Percentiles rank a stretch among this genome's conserved stretches.
These are phyloP conservation scores for Frankliniella fusca DNA, from an alignment of 2,888 invertebrate genomes.

Conservation along the genomic window DNA sequence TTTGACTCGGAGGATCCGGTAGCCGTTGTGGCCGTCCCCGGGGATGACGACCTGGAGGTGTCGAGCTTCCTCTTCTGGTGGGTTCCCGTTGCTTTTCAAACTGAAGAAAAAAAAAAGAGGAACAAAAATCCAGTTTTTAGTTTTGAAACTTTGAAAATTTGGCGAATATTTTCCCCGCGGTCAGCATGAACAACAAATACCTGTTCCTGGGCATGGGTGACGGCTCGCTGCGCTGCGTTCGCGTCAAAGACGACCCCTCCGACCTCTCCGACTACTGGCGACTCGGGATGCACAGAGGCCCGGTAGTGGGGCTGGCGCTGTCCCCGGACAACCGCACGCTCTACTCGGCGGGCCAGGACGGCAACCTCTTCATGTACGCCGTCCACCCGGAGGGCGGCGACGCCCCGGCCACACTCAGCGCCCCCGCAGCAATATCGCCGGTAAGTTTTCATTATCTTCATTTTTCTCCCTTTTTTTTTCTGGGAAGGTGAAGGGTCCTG, in stretches of 20 bases:
- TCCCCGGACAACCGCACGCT: neutral
- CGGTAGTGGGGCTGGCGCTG: neutral
- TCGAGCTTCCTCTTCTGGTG: neutral
- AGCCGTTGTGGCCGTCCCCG: neutral
- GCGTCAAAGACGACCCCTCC: neutral
- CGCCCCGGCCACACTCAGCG: neutral
- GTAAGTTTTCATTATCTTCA: neutral
- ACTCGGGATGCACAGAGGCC: neutral
- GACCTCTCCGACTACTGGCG: neutral
- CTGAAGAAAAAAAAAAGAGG: neutral
- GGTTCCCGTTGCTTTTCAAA: neutral
- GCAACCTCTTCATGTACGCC: conserved; percentile 19
- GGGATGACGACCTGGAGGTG: conserved; percentile 8
- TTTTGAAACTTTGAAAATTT: no score
- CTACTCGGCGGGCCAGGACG: neutral
- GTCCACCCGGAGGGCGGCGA: conserved; percentile 8
- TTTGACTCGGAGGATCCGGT: neutral
- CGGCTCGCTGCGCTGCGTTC: neutral
- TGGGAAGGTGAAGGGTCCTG: neutral
- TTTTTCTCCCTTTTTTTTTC: neutral
- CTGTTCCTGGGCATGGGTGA: conserved; percentile 16
- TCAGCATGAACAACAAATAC: neutral
- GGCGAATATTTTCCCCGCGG: no score
- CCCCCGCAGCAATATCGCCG: neutral
- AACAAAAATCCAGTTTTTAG: no score